Base-by-base conservation (phyloP, 2,888 invertebrate genomes). In the Chalcis sispes region DNA sequence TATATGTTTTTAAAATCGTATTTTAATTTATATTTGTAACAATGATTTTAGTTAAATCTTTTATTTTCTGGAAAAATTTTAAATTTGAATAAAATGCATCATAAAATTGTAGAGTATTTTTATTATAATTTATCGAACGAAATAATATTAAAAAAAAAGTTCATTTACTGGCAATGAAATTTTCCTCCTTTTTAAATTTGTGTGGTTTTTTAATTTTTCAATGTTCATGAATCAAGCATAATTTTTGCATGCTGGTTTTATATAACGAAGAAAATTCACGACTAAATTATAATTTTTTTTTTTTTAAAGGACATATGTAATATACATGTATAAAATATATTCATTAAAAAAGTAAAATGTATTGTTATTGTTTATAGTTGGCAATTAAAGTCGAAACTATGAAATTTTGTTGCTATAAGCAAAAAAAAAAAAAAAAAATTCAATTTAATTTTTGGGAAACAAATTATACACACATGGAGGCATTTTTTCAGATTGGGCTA, bases 401-500 rank as follows among this genome's bases (percentile, higher is more conserved):
- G 20, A 52, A 46, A 46, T 48, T 59, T 25, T 42, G 50, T 32
- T 46, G 20, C 50, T 66, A 29, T 15, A 48, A n/a, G n/a, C n/a
- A n/a, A n/a, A n/a, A n/a, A n/a, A n/a, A n/a, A n/a, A n/a, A n/a
- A n/a, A n/a, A 70, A 29, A 71, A 27, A 18, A 10, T 25, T 54
- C 13, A 29, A 56, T 36, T 75, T 58, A 32, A 64, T 67, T 67
- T 23, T 54, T 59, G 73, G 66, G 59, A 61, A 15, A 80, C 82
- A 81, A 82, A 82, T 81, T 77, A 80, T 78, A 77, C 77, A 81
- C 82, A 83, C 81, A 81, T 80, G 83, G 82, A 84, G 82, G 83
- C 83, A 84, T 84, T 82, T 83, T 82, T 83, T 85, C 82, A 82
- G 59, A 54, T 82, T 85, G 85, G 85, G 85, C 82, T 83, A 79